Percentiles rank a stretch among this genome's conserved stretches.
Evolutionary conservation across 2,113 vertebrate species (phyloP).

Genomic region (Ptilonorhynchus violaceus): DNA sequence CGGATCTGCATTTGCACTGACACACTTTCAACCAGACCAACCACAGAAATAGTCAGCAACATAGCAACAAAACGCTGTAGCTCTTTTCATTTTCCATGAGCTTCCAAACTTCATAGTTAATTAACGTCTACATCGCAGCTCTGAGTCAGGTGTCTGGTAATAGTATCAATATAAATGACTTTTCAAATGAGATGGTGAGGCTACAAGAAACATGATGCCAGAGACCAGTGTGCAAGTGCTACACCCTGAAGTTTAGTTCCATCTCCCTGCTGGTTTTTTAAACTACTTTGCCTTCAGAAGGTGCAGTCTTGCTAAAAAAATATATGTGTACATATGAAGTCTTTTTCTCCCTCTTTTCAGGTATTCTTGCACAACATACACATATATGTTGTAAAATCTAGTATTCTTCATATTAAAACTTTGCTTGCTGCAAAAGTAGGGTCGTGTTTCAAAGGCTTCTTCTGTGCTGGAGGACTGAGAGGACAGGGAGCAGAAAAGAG

Average conservation of each 20-base stretch:
- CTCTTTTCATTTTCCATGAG: not conserved
- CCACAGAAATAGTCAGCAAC: not conserved
- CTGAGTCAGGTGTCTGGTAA: not conserved
- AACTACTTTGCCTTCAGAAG: not conserved
- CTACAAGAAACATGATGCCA: not conserved
- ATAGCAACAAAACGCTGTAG: not conserved
- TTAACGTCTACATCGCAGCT: not conserved
- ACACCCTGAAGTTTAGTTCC: not conserved
- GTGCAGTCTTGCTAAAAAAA: not conserved
- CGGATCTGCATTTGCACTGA: not conserved
- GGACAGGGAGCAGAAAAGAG: too few relatives aligned
- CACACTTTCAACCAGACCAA: not conserved
- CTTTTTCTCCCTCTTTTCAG: not conserved
- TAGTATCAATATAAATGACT: not conserved
- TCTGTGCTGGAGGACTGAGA: not conserved
- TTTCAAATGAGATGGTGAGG: not conserved
- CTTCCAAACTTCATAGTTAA: not conserved
- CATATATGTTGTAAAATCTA: not conserved
- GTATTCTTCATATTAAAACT: not conserved
- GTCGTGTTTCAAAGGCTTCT: not conserved
- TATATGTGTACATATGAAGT: not conserved
- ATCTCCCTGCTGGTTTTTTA: not conserved
- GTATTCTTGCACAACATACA: not conserved
- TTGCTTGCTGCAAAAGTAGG: fast-evolving
- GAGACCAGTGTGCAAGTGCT: not conserved